Evolutionary conservation across 2,113 vertebrate species (phyloP), one percentile per base, ranked within the genome.

Genomic region (Aspidoscelis tigris): DNA sequence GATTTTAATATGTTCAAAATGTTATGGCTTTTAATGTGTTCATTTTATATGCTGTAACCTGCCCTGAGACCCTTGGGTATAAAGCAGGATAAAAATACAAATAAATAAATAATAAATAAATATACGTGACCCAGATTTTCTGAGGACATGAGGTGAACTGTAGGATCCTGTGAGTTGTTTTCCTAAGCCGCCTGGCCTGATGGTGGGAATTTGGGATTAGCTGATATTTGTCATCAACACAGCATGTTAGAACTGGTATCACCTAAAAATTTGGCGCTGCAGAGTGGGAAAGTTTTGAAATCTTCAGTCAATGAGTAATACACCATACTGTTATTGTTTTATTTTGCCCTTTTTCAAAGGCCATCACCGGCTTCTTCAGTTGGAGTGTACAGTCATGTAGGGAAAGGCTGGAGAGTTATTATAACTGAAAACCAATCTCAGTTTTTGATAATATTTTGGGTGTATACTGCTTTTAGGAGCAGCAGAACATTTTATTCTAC

Each of bases 271-370:
- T 2, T 22, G 65, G 78, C 64, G 33, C 39, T 0, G 1, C 21
- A 0, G 1, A 20, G 61, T 3, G 26, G 39, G 72, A 9, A 44
- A 18, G 8, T 69, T 3, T 81, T 81, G 6, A 0, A 53, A 7
- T 0, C 33, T 47, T 80, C 64, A 84, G 65, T 7, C 2, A n/a
- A 18, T 44, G 71, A 75, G 24, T 61, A 75, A 68, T 43, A 39
- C 4, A 1, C 22, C 41, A 1, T 66, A 8, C 71, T 76, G 41
- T 55, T 41, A 24, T 22, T 9, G 61, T 85, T 80, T 43, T 26
- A 47, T 8, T 69, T 0, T 0, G 9, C 9, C 33, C 61, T 61
- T 1, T 2, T 21, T 26, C 33, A 9, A 24, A 79, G n/a, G 2
- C 0, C 65, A 66, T 83, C 64, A 9, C 24, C 44, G 24, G 22